Evolutionary conservation across 2,888 invertebrate genomes (phyloP).

Genomic region (Platycheirus rosarum): DNA sequence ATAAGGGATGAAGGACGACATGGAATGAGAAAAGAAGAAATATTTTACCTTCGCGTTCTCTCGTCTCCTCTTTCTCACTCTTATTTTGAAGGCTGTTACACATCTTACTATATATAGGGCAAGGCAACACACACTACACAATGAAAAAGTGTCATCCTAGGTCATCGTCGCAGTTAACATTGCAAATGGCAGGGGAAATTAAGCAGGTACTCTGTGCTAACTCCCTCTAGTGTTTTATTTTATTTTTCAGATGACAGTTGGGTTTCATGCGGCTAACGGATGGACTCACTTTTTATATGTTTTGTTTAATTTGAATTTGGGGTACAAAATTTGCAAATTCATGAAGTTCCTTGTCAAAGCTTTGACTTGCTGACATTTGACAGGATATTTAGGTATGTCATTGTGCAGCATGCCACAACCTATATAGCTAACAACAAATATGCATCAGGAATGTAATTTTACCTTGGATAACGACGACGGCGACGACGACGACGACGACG

Average conservation of each 20-base stretch:
- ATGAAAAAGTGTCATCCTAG: constrained; percentile 72
- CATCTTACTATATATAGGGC: constrained; percentile 58
- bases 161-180: constrained; percentile 67
- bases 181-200: constrained; percentile 61
- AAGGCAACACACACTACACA: constrained; percentile 61
- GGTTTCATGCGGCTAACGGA: constrained; percentile 11
- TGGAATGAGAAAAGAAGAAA: background rate
- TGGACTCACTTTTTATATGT: no score
- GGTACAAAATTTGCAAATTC: constrained; percentile 19
- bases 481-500: no score
- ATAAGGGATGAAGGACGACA: constrained; percentile 35
- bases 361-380: constrained; percentile 29
- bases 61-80: constrained; percentile 6
- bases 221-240: constrained; percentile 14
- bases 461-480: constrained; percentile 9
- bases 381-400: constrained; percentile 10
- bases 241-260: constrained; percentile 23
- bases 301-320: constrained; percentile 5
- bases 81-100: constrained; percentile 31
- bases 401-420: no score
- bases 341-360: background rate
- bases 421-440: background rate
- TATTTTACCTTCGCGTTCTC: constrained; percentile 13
- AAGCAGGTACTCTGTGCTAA: constrained; percentile 20
- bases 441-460: constrained; percentile 14